Conservation (phyloP, 2,888 invertebrate genomes). For the Hypercompe scribonia region DNA sequence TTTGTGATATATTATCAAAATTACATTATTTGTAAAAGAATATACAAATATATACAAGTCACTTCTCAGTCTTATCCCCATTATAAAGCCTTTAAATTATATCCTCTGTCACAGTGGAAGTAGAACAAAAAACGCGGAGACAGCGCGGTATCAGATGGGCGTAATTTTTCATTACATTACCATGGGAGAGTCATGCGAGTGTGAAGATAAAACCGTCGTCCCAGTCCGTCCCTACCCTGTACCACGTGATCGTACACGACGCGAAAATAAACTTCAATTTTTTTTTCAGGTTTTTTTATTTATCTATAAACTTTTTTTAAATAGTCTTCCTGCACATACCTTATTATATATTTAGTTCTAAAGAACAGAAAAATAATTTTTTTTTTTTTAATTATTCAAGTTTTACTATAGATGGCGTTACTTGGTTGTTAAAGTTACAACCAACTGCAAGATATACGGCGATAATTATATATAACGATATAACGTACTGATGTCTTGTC, state of each 20-base stretch:
- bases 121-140: conserved; percentile 65
- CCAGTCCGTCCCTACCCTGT: conserved; percentile 62
- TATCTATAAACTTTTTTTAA: background rate
- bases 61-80: conserved; percentile 21
- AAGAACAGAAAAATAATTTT: background rate
- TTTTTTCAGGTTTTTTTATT: conserved; percentile 1
- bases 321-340: background rate
- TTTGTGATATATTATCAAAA: background rate
- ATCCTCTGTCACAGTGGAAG: conserved; percentile 24
- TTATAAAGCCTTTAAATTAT: conserved; percentile 33
- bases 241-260: conserved; percentile 61
- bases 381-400: background rate
- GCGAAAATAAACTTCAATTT: conserved; percentile 35
- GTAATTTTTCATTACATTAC: conserved; percentile 87
- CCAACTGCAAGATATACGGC: background rate
- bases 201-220: conserved; percentile 82
- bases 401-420: background rate
- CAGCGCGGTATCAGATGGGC: conserved; percentile 76
- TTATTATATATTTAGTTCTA: background rate
- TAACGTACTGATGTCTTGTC: too few relatives aligned
- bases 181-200: conserved; percentile 79
- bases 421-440: background rate
- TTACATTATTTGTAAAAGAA: background rate
- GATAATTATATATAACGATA: too few relatives aligned
- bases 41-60: background rate